phyloP scores from a whole-genome alignment of 1,140 invertebrate genomes.

The Trissolcus basalis region DNA sequence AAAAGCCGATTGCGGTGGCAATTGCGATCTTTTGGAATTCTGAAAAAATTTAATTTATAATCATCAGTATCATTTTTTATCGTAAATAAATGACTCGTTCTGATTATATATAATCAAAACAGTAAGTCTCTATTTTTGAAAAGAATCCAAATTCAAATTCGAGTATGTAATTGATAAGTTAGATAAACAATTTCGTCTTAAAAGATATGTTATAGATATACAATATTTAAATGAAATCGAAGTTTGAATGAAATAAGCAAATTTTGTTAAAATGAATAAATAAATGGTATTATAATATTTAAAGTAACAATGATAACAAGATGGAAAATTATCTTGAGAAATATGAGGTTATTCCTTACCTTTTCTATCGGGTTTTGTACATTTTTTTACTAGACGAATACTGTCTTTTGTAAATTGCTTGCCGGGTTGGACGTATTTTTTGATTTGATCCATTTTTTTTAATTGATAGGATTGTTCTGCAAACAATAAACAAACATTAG shows the following conservation, averaged over 20 bases:
- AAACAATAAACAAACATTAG: constrained; percentile 12
- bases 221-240: too few relatives aligned
- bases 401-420: constrained; percentile 99
- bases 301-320: constrained; percentile 4
- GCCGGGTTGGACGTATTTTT: constrained; percentile 94
- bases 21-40: constrained; percentile 99
- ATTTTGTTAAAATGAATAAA: too few relatives aligned
- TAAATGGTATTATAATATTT: too few relatives aligned
- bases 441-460: constrained; percentile 94
- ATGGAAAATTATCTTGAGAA: constrained; percentile 1
- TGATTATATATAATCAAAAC: too few relatives aligned
- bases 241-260: too few relatives aligned
- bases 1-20: constrained; percentile 99
- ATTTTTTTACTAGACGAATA: constrained; percentile 96
- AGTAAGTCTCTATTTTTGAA: too few relatives aligned
- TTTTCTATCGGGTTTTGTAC: constrained; percentile 99
- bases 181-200: too few relatives aligned
- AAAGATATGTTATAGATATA: too few relatives aligned
- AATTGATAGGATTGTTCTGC: constrained; percentile 1
- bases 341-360: constrained; percentile 83
- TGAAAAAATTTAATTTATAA: constrained; percentile 76
- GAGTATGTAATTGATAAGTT: too few relatives aligned
- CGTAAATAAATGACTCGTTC: too few relatives aligned
- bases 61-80: too few relatives aligned
- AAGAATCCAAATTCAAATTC: too few relatives aligned